These are phyloP conservation scores for Meganola albula DNA, from an alignment of 2,888 invertebrate genomes.

Conservation along the genomic window DNA sequence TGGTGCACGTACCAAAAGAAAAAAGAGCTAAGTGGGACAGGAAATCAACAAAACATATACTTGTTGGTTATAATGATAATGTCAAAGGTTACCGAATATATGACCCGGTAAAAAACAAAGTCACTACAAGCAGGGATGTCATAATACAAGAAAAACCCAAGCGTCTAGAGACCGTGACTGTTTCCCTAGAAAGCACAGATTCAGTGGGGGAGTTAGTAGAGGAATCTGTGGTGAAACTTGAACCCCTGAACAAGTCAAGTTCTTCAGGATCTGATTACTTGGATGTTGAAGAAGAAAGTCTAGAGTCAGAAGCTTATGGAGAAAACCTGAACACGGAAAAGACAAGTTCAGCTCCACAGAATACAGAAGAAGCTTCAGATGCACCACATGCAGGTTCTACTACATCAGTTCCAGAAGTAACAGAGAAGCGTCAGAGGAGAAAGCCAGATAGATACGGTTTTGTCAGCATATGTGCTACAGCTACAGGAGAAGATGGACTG, in stretches of 20 bases:
- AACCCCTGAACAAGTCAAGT: constrained; percentile 4
- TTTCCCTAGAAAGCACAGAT: no score
- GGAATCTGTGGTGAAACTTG: constrained; percentile 15
- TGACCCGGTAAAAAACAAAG: constrained; percentile 15
- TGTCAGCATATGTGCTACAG: constrained; percentile 4
- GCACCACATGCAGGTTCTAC: constrained; percentile 4
- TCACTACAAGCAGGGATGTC: constrained; percentile 24
- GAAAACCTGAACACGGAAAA: constrained; percentile 3
- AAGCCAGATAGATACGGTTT: constrained; percentile 10
- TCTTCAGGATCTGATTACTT: no score
- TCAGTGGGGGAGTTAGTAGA: no score
- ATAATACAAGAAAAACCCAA: constrained; percentile 11
- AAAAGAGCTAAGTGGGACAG: constrained; percentile 24
- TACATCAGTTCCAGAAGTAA: constrained; percentile 1
- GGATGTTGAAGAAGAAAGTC: no score
- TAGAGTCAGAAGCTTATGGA: no score
- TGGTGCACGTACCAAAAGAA: constrained; percentile 22
- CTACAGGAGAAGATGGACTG: constrained; percentile 1
- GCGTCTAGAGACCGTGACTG: constrained; percentile 8
- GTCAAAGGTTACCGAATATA: constrained; percentile 20
- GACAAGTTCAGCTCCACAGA: no score
- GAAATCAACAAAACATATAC: constrained; percentile 19
- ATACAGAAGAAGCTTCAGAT: constrained; percentile 3
- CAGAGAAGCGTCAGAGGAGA: constrained; percentile 1
- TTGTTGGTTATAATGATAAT: constrained; percentile 23